Percentiles rank a stretch among this genome's conserved stretches.
phyloP scores from a whole-genome alignment of 2,113 vertebrate genomes.

The Oncorhynchus nerka region DNA sequence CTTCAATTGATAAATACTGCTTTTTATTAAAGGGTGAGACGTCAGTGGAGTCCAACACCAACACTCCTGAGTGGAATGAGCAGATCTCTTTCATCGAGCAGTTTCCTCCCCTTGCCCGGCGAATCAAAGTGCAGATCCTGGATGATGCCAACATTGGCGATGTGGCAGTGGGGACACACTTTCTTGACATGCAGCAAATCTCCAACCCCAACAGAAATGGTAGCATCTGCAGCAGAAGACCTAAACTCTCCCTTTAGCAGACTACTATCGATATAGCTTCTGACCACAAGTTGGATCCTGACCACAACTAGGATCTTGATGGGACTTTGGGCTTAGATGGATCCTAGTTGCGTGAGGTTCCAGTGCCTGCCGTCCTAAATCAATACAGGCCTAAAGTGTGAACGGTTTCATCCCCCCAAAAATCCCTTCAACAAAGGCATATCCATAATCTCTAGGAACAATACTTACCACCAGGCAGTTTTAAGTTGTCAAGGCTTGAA shows the following conservation, averaged over 20 bases:
- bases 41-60: conserved; percentile 75
- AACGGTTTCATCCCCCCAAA: too few species aligned
- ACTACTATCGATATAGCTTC: background rate
- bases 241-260: background rate
- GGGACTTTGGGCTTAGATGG: background rate
- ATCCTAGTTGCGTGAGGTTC: too few species aligned
- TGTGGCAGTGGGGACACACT: conserved; percentile 84
- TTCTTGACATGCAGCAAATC: conserved; percentile 87
- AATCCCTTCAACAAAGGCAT: too few species aligned
- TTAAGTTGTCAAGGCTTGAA: too few species aligned
- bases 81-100: conserved; percentile 93
- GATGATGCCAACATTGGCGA: conserved; percentile 85
- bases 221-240: conserved; percentile 41
- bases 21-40: conserved; percentile 83
- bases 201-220: conserved; percentile 87
- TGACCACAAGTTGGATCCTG: background rate
- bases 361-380: too few species aligned
- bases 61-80: conserved; percentile 85
- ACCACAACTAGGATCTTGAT: background rate
- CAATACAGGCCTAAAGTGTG: too few species aligned
- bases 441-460: too few species aligned
- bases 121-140: conserved; percentile 85
- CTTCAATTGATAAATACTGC: background rate
- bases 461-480: too few species aligned
- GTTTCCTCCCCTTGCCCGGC: conserved; percentile 86